These are phyloP conservation scores for Gasterosteus nipponicus DNA, from an alignment of 2,113 vertebrate genomes.

Conservation along the genomic window DNA sequence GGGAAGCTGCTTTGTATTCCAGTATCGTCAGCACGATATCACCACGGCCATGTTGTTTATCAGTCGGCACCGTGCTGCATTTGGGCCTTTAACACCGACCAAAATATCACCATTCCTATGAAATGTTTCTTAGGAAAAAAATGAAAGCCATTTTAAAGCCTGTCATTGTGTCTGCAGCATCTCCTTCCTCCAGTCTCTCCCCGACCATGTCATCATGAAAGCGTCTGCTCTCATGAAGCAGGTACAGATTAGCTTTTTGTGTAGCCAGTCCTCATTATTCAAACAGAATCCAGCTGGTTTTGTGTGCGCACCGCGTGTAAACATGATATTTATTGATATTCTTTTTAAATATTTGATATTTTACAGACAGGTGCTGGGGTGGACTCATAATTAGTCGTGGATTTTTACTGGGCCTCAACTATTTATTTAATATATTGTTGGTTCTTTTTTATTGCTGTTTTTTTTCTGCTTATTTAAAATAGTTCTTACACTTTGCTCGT, in stretches of 20 bases:
- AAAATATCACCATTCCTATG: conserved; percentile 1
- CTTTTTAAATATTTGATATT: no score
- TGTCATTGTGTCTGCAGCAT: conserved; percentile 68
- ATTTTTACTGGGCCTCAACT: background rate
- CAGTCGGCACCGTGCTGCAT: background rate
- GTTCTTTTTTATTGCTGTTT: background rate
- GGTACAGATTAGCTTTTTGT: conserved; percentile 66
- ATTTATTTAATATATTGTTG: background rate
- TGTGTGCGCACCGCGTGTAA: conserved; percentile 25
- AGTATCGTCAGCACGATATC: background rate
- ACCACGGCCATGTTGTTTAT: conserved; percentile 5
- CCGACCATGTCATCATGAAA: conserved; percentile 78
- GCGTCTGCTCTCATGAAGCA: conserved; percentile 78
- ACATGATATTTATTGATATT: conserved; percentile 15
- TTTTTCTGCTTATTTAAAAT: background rate
- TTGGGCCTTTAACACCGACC: background rate
- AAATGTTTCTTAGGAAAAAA: background rate
- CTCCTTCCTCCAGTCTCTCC: conserved; percentile 75
- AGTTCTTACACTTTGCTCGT: conserved; percentile 6
- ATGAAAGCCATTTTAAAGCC: background rate
- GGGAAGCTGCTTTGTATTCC: conserved; percentile 30
- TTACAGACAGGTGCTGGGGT: conserved; percentile 3
- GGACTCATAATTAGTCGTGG: conserved; percentile 7
- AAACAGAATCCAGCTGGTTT: conserved; percentile 31
- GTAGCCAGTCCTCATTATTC: conserved; percentile 19